Evolutionary conservation across 2,113 vertebrate species (phyloP).

Genomic region (Sinocyclocheilus grahami): DNA sequence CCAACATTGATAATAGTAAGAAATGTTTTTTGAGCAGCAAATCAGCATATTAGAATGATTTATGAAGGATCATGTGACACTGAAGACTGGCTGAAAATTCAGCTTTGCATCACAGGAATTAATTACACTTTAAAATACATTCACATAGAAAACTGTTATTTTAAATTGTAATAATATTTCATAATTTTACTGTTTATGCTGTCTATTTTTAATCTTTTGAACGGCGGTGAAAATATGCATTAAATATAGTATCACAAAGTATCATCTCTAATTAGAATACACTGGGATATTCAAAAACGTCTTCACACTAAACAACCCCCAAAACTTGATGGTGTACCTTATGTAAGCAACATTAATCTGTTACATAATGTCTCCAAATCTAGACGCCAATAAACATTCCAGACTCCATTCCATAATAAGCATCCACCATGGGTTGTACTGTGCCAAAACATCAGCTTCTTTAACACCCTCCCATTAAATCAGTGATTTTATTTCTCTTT

Average conservation of each 20-base stretch:
- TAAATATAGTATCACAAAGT: background rate
- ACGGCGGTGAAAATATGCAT: background rate
- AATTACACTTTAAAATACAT: too few species aligned
- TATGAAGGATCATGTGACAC: background rate
- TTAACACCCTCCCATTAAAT: background rate
- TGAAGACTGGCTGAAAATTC: too few species aligned
- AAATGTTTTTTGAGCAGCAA: background rate
- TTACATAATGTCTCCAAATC: constrained; percentile 5
- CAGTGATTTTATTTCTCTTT: background rate
- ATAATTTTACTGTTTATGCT: background rate
- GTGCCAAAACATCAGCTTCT: too few species aligned
- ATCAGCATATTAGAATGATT: background rate
- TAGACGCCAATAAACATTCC: constrained; percentile 13
- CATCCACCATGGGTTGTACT: background rate
- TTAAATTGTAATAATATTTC: too few species aligned
- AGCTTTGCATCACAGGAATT: too few species aligned
- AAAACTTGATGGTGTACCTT: background rate
- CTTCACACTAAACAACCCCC: background rate
- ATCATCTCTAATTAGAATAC: background rate
- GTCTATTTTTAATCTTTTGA: background rate
- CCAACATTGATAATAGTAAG: background rate
- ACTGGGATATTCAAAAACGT: background rate
- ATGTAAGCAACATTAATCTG: constrained; percentile 3
- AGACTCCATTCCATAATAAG: background rate
- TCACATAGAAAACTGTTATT: too few species aligned